Evolutionary conservation across 2,888 invertebrate species (phyloP), one percentile per base, ranked within the genome.

Genomic region (Rapana venosa): DNA sequence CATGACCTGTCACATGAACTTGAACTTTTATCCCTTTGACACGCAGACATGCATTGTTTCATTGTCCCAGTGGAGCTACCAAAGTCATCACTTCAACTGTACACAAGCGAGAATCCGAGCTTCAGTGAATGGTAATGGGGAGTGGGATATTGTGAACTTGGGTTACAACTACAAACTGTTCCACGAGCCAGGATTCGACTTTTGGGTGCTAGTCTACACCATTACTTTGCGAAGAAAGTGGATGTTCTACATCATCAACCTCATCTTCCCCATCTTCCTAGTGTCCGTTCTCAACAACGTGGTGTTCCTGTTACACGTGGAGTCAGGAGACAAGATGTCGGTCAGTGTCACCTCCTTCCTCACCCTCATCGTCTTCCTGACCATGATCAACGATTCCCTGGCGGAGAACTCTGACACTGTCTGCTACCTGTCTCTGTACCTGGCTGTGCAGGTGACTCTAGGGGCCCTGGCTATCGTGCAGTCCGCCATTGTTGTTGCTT

Each of bases 291-390:
- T 87, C 6, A 87, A 47, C 87, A 30, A 66, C 87, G 77, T 87
- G 77, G 87, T 87, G 56, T 87, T 87, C 77, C 6, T 77, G 13
- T 30, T 87, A 47, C 87, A 77, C 30, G 47, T 87, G 47, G 30
- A 77, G n/a, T 47, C n/a, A 22, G 87, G 87, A 15, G 87, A 87
- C 30, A 87, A 87, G 79, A 87, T 87, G 87, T 47, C 77, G n/a
- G 87, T 87, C 5, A 87, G 87, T 32, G 66, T 87, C 47, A 87
- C 87, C 56, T n/a, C 87, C 77, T 87, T 87, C 77, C 87, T 87
- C 26, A 87, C 87, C 30, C 79, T 87, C 77, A 56, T 22, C 56
- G 87, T 87, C 56, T 87, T 87, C 87, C 36, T 87, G 87, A 77
- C 87, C 30, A 8, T 87, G 47, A 56, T 87, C 77, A 77, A 77